Conservation (phyloP, 2,888 invertebrate genomes). For the Trimorus sp. region DNA sequence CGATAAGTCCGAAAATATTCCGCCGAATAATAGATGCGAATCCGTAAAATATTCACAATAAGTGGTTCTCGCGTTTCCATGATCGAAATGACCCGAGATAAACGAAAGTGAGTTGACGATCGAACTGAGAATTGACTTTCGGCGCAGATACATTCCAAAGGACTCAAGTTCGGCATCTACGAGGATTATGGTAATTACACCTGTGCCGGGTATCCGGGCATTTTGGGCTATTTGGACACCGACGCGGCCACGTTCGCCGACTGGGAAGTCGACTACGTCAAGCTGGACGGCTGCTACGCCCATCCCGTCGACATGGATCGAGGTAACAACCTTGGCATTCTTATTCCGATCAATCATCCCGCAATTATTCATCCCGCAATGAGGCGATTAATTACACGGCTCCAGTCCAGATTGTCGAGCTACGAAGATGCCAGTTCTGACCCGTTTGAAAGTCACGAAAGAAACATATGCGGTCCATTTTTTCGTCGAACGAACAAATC, state of each 20-base stretch:
- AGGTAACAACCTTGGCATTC: constrained; percentile 80
- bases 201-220: constrained; percentile 98
- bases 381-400: constrained; percentile 22
- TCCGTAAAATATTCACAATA: not conserved
- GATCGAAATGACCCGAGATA: constrained; percentile 18
- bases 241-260: constrained; percentile 97
- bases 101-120: constrained; percentile 18
- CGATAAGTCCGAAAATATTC: constrained; percentile 1
- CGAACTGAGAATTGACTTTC: not conserved
- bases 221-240: constrained; percentile 90
- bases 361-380: not conserved
- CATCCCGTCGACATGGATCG: constrained; percentile 93
- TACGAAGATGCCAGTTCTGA: too few relatives aligned
- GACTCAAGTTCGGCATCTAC: constrained; percentile 98
- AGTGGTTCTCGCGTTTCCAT: not conserved
- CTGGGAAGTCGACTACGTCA: constrained; percentile 98
- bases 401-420: not conserved
- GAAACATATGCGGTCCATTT: too few relatives aligned
- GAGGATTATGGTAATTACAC: constrained; percentile 99
- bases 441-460: too few relatives aligned
- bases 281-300: constrained; percentile 98
- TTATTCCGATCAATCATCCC: constrained; percentile 25
- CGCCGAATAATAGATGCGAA: not conserved
- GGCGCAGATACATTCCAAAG: constrained; percentile 92
- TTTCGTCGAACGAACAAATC: too few relatives aligned